Conservation (phyloP, 1,140 invertebrate genomes). For the Adelges cooleyi region DNA sequence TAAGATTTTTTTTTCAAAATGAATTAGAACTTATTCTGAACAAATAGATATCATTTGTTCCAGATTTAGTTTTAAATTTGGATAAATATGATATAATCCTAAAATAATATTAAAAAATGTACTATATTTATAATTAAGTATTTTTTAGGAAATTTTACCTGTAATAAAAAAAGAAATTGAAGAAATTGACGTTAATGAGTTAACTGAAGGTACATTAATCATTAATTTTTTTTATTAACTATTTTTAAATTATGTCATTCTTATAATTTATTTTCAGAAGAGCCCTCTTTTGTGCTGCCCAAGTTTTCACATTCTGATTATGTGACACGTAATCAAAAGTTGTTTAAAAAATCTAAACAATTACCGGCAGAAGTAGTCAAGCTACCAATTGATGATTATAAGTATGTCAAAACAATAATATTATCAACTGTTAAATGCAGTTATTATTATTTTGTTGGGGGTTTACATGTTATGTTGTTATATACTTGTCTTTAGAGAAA, state of each 20-base stretch:
- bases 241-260: no score
- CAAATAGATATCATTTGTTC: no score
- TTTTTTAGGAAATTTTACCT: neutral
- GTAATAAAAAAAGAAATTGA: slow-evolving; percentile 18
- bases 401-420: neutral
- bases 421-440: no score
- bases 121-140: no score
- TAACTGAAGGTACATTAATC: neutral
- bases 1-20: no score
- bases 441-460: neutral
- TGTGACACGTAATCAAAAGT: neutral
- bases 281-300: neutral
- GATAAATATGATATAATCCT: no score
- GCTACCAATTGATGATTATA: slow-evolving; percentile 9
- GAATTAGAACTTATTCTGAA: no score
- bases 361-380: neutral
- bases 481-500: slow-evolving; percentile 12
- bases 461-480: no score
- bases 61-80: no score
- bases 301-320: slow-evolving; percentile 9
- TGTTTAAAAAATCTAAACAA: neutral
- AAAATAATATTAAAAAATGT: no score
- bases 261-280: neutral
- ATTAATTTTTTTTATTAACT: no score
- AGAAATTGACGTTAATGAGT: neutral